These are phyloP conservation scores for Maniola hyperantus DNA, from an alignment of 2,888 invertebrate species.

Conservation along the genomic window DNA sequence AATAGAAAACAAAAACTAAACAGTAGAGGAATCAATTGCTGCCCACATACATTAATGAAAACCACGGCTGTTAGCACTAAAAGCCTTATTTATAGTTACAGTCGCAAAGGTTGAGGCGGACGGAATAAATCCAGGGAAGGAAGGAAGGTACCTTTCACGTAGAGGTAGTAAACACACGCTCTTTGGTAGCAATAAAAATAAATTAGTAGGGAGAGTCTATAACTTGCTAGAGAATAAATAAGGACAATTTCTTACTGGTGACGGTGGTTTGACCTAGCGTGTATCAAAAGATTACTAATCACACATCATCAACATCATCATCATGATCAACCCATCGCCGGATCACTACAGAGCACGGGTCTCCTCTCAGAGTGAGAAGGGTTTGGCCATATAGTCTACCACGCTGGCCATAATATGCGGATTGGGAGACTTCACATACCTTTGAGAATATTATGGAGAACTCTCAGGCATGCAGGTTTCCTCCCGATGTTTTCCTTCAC, in stretches of 20 bases:
- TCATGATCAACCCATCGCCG: too few relatives aligned
- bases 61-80: conserved; percentile 31
- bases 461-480: too few relatives aligned
- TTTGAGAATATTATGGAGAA: too few relatives aligned
- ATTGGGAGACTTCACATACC: too few relatives aligned
- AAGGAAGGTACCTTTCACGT: conserved; percentile 41
- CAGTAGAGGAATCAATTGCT: conserved; percentile 1
- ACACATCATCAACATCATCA: too few relatives aligned
- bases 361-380: too few relatives aligned
- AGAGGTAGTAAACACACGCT: conserved; percentile 54
- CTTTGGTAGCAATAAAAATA: conserved; percentile 61
- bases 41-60: conserved; percentile 5
- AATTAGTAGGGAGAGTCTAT: conserved; percentile 48
- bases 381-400: too few relatives aligned
- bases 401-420: too few relatives aligned
- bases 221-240: conserved; percentile 24
- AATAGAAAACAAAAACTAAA: background rate
- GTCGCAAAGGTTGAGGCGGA: conserved; percentile 44
- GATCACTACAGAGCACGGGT: too few relatives aligned
- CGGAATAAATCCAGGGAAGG: conserved; percentile 50
- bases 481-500: too few relatives aligned
- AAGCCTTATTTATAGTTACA: conserved; percentile 41
- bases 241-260: conserved; percentile 17
- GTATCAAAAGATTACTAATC: too few relatives aligned
- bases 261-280: background rate